Evolutionary conservation across 1,140 invertebrate genomes (phyloP), one percentile per base, ranked within the genome.

Genomic region (Drosophila subobscura): DNA sequence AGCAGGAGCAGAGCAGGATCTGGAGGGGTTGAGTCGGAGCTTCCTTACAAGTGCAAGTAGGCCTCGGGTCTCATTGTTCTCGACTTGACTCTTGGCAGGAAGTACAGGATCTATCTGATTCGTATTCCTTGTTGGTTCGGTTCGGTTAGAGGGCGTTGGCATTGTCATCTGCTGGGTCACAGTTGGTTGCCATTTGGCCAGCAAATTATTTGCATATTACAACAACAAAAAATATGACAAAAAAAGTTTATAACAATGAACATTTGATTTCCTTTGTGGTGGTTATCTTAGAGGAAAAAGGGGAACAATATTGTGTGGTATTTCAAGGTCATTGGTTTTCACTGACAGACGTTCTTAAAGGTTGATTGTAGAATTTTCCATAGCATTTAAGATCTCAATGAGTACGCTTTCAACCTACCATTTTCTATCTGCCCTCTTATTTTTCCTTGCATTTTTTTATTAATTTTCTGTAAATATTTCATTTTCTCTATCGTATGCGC

Each of bases 141-240:
- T 67, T 29, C 49, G 46, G 53, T 67, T 29, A 45, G 70, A 61
- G 63, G 65, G 81, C 81, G 81, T 78, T 83, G 74, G 56, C 83
- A 78, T 83, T 88, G 83, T 86, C 77, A 81, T 81, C 74, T 72
- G 71, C 20, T 81, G 83, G 83, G 83, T 88, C 83, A 88, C 83
- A 88, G 83, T 88, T 88, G 83, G 78, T 65, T 88, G 79, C 85
- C 80, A 72, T 89, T 89, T 89, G 84, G 76, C 79, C 76, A 84
- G 59, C 84, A 89, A 89, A 89, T 89, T 89, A 89, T 89, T 89
- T 84, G 70, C 79, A 89, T 89, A 84, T 89, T 84, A 86, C 64
- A 88, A 86, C 42, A 67, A 68, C 55, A 51, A 52, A 52, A 20
- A 20, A 42, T 10, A 55, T 61, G 68, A 5, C 16, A 55, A 41